Percentiles rank a stretch among this genome's conserved stretches.
Evolutionary conservation across 2,113 vertebrate species (phyloP).

Genomic region (Apeltes quadracus): DNA sequence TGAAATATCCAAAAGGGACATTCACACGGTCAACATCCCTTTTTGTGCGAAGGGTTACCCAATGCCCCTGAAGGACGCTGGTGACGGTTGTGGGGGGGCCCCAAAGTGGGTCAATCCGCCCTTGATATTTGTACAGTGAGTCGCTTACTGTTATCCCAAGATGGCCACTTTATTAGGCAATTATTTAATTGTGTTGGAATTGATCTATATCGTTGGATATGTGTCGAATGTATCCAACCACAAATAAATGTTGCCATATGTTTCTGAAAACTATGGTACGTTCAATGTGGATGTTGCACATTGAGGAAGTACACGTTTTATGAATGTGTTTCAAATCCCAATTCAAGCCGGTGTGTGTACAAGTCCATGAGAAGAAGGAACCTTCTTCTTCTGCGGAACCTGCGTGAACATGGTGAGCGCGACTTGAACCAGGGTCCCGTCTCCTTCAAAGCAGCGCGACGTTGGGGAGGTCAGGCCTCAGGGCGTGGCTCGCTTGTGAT

Average conservation of each 20-base stretch:
- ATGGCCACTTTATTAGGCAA: not conserved
- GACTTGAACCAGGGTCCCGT: no score
- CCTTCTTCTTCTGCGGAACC: no score
- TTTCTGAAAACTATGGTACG: not conserved
- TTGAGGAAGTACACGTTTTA: not conserved
- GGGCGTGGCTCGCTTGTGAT: no score
- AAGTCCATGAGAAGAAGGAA: no score
- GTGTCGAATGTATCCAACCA: not conserved
- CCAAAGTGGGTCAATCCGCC: not conserved
- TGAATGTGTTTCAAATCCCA: not conserved
- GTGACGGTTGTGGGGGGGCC: not conserved
- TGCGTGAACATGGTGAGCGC: no score
- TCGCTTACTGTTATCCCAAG: not conserved
- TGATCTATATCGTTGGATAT: no score
- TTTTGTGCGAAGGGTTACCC: not conserved
- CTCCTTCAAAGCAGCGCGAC: no score
- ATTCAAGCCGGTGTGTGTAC: not conserved
- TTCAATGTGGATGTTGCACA: not conserved
- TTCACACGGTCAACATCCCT: not conserved
- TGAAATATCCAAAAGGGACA: not conserved
- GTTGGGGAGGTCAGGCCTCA: no score
- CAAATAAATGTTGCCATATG: not conserved
- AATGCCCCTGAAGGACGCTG: not conserved
- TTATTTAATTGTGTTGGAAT: no score
- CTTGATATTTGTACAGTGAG: not conserved